Percentiles rank a stretch among this genome's conserved stretches.
phyloP scores from a whole-genome alignment of 2,113 vertebrate species.

The Gymnocephalus cernua region DNA sequence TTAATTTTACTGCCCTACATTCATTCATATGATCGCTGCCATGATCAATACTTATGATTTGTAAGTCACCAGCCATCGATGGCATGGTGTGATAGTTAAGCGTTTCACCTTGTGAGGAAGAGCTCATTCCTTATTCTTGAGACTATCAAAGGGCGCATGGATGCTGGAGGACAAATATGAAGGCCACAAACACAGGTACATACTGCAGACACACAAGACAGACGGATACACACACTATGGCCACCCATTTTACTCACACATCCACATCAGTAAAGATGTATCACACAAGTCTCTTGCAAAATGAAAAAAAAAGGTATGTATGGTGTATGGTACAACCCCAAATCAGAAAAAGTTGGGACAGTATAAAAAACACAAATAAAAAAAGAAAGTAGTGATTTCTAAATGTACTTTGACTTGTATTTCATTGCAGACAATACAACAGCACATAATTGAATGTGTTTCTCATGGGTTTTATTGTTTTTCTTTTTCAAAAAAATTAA shows the following conservation, averaged over 20 bases:
- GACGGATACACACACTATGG: background rate
- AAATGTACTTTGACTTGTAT: no score
- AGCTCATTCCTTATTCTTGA: constrained; percentile 86
- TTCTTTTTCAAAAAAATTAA: no score
- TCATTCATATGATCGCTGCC: constrained; percentile 86
- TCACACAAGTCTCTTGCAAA: background rate
- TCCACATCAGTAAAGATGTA: background rate
- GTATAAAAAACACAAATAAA: no score
- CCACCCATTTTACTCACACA: background rate
- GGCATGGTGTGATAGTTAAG: constrained; percentile 82
- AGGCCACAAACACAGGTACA: constrained; percentile 18
- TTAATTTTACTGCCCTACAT: constrained; percentile 93
- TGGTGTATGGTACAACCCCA: no score
- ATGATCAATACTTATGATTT: constrained; percentile 96
- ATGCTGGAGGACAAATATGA: constrained; percentile 73
- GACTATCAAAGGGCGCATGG: constrained; percentile 76
- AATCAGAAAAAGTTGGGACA: no score
- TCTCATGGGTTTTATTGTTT: no score
- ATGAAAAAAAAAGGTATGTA: background rate
- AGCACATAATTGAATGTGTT: no score
- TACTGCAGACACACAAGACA: background rate
- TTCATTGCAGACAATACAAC: no score
- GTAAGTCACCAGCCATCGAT: constrained; percentile 90
- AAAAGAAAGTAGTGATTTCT: no score
- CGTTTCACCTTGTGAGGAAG: constrained; percentile 89